Base-by-base conservation (phyloP, 2,888 invertebrate species). In the Oligia fasciuncula region DNA sequence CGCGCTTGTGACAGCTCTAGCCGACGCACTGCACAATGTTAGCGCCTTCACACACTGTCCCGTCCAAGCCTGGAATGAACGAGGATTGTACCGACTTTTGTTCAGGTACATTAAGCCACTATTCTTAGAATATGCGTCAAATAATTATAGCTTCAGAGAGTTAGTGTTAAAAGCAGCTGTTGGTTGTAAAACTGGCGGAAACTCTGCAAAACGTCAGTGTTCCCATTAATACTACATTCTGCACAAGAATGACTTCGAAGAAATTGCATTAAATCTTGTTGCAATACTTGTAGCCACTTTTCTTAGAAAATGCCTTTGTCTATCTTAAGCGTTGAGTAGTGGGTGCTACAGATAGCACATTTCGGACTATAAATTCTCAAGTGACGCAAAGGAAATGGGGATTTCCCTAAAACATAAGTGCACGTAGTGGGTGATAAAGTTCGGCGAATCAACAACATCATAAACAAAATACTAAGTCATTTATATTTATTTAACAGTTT, bases 31-130 rank as follows among this genome's bases (percentile, higher is more conserved):
- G 6, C 93, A 94, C 79, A 97, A 97, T 79, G 85, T 95, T 35
- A 91, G 91, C 84, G 92, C 88, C 2, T 95, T 94, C 80, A 87
- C 89, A 23, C 90, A 89, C 54, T 94, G 94, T 62, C 96, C 96
- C 0, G 90, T 96, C 9, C 93, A 93, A 76, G 87, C 84, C 40
- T 96, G 96, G 96, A 96, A 96, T 80, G 95, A 95, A 69, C 91
- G 90, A 68, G 96, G 96, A 51, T 81, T 96, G 2, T 96, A 93
- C 88, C 90, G 96, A 66, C 90, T 96, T 62, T 83, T 96, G 80
- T 96, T 97, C 86, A 95, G 95, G 96, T 96, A 89, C 76, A 73
- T 35, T 1, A 63, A 40, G 14, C 54, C 1, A 60, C 4, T 51
- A 13, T 83, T 76, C 65, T 14, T 51, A 54, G 67, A 66, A 70